Conservation (phyloP, 2,888 invertebrate species). For the Sclerodermus sp. region DNA sequence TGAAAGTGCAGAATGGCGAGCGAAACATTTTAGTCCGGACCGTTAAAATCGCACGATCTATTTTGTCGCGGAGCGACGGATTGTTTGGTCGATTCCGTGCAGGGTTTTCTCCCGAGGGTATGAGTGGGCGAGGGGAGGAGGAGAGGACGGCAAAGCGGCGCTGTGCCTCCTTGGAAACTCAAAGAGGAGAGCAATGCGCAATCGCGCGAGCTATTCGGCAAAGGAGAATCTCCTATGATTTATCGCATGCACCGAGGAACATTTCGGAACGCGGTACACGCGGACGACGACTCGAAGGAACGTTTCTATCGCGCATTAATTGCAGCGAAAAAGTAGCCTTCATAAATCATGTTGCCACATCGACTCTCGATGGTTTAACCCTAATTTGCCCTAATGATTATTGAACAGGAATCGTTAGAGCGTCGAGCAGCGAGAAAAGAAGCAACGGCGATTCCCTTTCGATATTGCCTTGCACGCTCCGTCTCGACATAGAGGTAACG, state of each 20-base stretch:
- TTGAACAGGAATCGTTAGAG: too few relatives aligned
- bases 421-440: too few relatives aligned
- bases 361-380: too few relatives aligned
- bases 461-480: too few relatives aligned
- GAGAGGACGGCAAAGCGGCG: too few relatives aligned
- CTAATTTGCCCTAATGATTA: too few relatives aligned
- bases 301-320: neutral
- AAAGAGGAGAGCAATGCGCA: neutral
- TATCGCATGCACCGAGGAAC: too few relatives aligned
- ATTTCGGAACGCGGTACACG: neutral
- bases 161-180: neutral
- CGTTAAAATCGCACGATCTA: constrained; percentile 20
- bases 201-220: neutral
- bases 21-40: too few relatives aligned
- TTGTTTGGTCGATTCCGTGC: neutral
- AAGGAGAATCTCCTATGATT: neutral
- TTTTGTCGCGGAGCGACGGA: constrained; percentile 3
- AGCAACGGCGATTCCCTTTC: too few relatives aligned
- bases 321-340: neutral
- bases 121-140: too few relatives aligned
- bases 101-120: too few relatives aligned
- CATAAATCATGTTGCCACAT: too few relatives aligned
- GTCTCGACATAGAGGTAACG: neutral
- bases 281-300: neutral
- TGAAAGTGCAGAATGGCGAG: constrained; percentile 28